These are phyloP conservation scores for Chiridota heheva DNA, from an alignment of 35 echinoderm and acorn worm genomes.

Conservation along the genomic window DNA sequence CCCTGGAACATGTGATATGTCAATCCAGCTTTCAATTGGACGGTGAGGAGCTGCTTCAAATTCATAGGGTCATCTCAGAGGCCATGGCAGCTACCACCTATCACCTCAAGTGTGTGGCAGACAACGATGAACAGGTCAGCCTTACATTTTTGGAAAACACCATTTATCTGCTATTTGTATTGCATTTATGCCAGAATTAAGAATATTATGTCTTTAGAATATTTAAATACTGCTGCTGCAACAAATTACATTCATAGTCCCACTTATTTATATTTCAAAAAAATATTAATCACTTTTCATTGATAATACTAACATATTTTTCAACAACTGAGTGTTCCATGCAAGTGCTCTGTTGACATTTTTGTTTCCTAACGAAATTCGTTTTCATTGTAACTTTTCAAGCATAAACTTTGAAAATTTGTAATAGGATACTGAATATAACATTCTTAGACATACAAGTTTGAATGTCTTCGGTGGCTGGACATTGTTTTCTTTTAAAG, in stretches of 20 bases:
- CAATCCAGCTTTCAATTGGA: conserved; percentile 54
- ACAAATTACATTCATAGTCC: background rate
- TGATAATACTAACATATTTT: background rate
- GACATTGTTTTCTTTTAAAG: no score
- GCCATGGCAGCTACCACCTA: conserved; percentile 82
- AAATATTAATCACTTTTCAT: background rate
- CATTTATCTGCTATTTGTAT: background rate
- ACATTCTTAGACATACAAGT: no score
- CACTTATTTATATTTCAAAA: background rate
- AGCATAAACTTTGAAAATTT: no score
- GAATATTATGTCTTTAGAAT: background rate
- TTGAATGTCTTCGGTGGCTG: no score
- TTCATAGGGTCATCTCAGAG: conserved; percentile 75
- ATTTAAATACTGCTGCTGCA: background rate
- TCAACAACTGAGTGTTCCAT: background rate
- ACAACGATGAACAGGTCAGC: conserved; percentile 23
- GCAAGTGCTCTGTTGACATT: no score
- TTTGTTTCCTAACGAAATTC: no score
- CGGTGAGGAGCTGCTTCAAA: conserved; percentile 66
- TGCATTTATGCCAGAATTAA: background rate
- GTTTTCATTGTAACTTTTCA: no score
- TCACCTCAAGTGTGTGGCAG: conserved; percentile 46
- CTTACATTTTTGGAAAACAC: background rate
- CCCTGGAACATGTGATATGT: conserved; percentile 70
- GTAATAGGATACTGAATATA: no score